Conservation (phyloP, 1,140 invertebrate genomes). For the Babylonia areolata region DNA sequence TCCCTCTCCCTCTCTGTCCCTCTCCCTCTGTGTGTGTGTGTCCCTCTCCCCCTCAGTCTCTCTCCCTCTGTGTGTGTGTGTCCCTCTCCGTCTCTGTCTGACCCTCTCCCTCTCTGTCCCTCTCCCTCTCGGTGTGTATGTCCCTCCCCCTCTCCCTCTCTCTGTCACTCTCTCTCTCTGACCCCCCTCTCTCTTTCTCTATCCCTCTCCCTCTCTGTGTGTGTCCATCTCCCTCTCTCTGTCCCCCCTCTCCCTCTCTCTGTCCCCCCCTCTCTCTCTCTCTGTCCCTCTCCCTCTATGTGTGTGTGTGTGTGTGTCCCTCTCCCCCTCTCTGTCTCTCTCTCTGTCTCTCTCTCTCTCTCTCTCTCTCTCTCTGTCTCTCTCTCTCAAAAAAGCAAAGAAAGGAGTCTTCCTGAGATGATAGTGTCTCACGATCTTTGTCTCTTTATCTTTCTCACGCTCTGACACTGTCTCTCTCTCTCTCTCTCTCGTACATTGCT, state of each 20-base stretch:
- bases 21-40: too few species aligned
- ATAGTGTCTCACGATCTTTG: not conserved
- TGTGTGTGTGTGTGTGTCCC: too few species aligned
- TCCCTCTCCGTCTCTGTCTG: not conserved
- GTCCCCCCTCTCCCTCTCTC: not conserved
- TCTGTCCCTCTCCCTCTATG: not conserved
- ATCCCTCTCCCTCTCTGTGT: not conserved
- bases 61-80: too few species aligned
- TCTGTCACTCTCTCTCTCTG: not conserved
- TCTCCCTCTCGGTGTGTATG: not conserved
- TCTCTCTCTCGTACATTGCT: not conserved
- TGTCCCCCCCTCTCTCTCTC: not conserved
- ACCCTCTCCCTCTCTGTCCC: not conserved
- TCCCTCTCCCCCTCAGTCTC: too few species aligned
- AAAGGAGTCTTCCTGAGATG: too few species aligned
- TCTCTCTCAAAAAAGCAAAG: too few species aligned
- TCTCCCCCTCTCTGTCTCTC: too few species aligned
- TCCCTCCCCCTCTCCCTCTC: constrained; percentile 2
- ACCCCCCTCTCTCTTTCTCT: not conserved
- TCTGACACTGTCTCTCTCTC: constrained; percentile 13
- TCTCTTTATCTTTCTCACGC: not conserved
- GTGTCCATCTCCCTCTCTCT: too few species aligned
- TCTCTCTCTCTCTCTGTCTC: too few species aligned
- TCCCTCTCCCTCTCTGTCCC: too few species aligned
- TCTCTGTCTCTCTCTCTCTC: too few species aligned